Conservation (phyloP, 1,140 invertebrate species). For the Calliphora vicina region DNA sequence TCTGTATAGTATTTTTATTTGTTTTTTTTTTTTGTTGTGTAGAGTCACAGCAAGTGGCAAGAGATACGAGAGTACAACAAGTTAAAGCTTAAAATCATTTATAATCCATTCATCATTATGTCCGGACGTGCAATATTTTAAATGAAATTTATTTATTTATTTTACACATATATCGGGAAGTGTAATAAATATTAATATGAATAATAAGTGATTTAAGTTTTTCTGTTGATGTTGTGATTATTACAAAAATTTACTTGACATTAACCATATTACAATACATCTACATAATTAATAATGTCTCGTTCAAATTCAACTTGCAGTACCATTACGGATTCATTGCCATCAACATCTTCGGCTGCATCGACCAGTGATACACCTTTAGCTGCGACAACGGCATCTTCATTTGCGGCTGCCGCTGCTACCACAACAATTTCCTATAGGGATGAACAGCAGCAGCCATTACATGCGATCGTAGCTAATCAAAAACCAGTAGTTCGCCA, state of each 20-base stretch:
- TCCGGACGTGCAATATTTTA: conserved; percentile 31
- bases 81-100: conserved; percentile 16
- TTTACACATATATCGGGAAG: conserved; percentile 17
- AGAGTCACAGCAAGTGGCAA: neutral
- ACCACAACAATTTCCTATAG: conserved; percentile 44
- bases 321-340: conserved; percentile 36
- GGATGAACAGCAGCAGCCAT: conserved; percentile 37
- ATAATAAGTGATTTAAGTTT: conserved; percentile 8
- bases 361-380: conserved; percentile 28
- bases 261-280: neutral
- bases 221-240: neutral
- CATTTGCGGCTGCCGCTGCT: conserved; percentile 20
- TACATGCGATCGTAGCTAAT: neutral
- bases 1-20: too few species aligned
- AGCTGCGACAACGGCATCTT: neutral
- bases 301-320: conserved; percentile 42
- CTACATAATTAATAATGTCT: conserved; percentile 34
- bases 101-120: conserved; percentile 29
- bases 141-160: neutral
- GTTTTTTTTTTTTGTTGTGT: too few species aligned
- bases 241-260: neutral
- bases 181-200: neutral
- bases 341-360: conserved; percentile 31
- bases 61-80: too few species aligned
- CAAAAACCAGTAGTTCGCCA: conserved; percentile 46